Evolutionary conservation across 92 coral and sea anemone genomes (phyloP).

Genomic region (Epizoanthus rinbou): DNA sequence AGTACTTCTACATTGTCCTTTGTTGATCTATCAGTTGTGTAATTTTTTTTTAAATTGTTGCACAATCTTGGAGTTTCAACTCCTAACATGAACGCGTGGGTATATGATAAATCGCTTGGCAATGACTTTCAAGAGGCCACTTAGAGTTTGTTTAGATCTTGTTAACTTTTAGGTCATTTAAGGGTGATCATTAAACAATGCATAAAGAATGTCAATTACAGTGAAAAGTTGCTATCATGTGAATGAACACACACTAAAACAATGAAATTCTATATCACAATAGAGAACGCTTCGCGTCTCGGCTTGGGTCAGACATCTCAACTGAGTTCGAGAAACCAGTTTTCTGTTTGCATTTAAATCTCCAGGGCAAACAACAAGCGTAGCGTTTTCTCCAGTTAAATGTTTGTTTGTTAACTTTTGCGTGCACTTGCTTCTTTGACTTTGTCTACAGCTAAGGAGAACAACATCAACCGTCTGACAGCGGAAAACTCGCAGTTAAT

Average conservation of each 20-base stretch:
- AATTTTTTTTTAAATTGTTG: neutral
- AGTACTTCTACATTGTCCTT: neutral
- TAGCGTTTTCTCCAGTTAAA: neutral
- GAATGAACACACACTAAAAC: conserved; percentile 6
- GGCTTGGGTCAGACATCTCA: neutral
- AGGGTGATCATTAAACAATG: neutral
- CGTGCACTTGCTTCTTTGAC: conserved; percentile 24
- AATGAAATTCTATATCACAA: conserved; percentile 25
- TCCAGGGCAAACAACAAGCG: neutral
- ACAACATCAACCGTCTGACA: neutral
- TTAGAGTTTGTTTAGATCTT: neutral
- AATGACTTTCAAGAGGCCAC: neutral
- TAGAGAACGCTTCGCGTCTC: neutral
- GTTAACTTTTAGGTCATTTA: neutral
- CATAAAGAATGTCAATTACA: conserved; percentile 16
- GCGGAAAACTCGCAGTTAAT: neutral
- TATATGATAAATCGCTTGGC: neutral
- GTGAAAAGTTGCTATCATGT: neutral
- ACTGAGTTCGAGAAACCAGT: neutral
- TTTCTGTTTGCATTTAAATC: neutral
- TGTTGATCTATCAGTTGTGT: neutral
- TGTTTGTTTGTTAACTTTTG: neutral
- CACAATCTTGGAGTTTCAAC: neutral
- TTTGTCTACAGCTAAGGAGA: conserved; percentile 15
- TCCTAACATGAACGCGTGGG: neutral